Percentiles rank a stretch among this genome's conserved stretches.
phyloP scores from a whole-genome alignment of 2,888 invertebrate species.

The Dioctria linearis region DNA sequence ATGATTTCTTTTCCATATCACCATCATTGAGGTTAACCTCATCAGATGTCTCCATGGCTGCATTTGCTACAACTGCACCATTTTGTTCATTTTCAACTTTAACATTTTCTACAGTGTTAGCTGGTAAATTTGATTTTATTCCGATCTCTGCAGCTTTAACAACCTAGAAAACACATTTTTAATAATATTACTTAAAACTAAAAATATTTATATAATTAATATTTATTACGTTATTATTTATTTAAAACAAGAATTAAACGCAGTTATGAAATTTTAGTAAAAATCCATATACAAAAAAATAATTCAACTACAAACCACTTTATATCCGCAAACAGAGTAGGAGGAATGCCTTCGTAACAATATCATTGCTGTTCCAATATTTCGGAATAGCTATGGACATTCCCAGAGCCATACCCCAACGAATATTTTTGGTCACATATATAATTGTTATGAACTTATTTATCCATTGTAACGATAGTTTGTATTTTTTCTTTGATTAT shows the following conservation, averaged over 20 bases:
- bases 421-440: conserved; percentile 61
- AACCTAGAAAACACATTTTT: conserved; percentile 5
- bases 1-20: conserved; percentile 42
- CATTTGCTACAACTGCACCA: not conserved
- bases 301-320: conserved; percentile 30
- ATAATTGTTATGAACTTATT: conserved; percentile 59
- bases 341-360: not conserved
- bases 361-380: conserved; percentile 17
- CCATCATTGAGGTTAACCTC: not conserved
- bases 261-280: not conserved
- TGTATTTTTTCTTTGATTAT: conserved; percentile 5
- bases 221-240: too few species aligned
- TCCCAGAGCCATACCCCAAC: conserved; percentile 69
- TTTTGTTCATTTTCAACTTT: not conserved
- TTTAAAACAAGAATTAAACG: too few species aligned
- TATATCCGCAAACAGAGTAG: not conserved
- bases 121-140: conserved; percentile 14
- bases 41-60: not conserved
- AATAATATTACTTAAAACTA: not conserved
- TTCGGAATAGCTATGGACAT: conserved; percentile 70
- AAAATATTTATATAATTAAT: too few species aligned
- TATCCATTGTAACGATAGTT: conserved; percentile 55
- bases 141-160: not conserved
- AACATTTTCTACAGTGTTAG: conserved; percentile 36
- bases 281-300: not conserved